Percentiles rank a stretch among this genome's conserved stretches.
phyloP scores from a whole-genome alignment of 2,888 invertebrate genomes.

The Adelognathus sp. region DNA sequence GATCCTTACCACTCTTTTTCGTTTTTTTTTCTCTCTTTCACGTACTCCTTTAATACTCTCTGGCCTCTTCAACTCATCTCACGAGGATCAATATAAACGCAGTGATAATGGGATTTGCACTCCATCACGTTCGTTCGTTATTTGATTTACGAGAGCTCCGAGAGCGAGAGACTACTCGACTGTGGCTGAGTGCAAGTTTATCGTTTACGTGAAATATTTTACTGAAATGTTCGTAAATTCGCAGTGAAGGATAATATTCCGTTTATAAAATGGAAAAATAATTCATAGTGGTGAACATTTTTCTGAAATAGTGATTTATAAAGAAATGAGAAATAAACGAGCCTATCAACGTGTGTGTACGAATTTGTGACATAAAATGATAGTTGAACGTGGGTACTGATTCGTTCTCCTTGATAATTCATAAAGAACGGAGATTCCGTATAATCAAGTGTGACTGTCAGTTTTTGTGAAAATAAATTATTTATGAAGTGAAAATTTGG shows the following conservation, averaged over 20 bases:
- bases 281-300: neutral
- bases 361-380: no score
- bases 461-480: no score
- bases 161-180: slow-evolving; percentile 31
- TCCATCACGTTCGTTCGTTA: slow-evolving; percentile 32
- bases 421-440: no score
- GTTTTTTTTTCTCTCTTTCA: slow-evolving; percentile 10
- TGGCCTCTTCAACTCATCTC: slow-evolving; percentile 6
- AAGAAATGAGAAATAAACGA: no score
- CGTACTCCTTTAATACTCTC: slow-evolving; percentile 23
- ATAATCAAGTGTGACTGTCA: no score
- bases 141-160: slow-evolving; percentile 46
- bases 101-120: slow-evolving; percentile 40
- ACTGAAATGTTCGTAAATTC: neutral
- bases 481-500: no score
- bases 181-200: slow-evolving; percentile 41
- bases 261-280: neutral
- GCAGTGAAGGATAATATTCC: neutral
- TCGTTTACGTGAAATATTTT: slow-evolving; percentile 1
- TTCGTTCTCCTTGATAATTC: no score
- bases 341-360: no score
- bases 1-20: slow-evolving; percentile 41
- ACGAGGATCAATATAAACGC: slow-evolving; percentile 40
- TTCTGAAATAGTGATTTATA: neutral
- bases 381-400: no score